These are phyloP conservation scores for Chelmon rostratus DNA, from an alignment of 2,797 vertebrate genomes.

Conservation along the genomic window DNA sequence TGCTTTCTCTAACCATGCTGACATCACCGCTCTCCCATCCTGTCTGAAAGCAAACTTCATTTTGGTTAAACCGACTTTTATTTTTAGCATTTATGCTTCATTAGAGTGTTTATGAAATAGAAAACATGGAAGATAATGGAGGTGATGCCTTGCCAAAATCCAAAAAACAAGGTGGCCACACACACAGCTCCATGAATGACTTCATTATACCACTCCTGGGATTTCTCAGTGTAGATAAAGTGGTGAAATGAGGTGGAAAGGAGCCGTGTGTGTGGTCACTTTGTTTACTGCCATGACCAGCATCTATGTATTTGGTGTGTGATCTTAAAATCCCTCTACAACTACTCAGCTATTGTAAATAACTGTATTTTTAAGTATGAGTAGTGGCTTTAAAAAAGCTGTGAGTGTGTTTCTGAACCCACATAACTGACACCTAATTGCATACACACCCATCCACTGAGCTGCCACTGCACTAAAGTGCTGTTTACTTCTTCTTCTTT, in stretches of 20 bases:
- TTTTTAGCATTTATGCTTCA: background rate
- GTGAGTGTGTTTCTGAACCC: slow-evolving; percentile 1
- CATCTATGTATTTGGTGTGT: background rate
- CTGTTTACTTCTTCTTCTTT: slow-evolving; percentile 38
- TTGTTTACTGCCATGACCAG: slow-evolving; percentile 1
- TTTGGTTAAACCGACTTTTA: background rate
- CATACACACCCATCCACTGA: slow-evolving; percentile 15
- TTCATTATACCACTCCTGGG: background rate
- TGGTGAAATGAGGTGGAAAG: background rate
- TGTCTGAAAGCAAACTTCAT: slow-evolving; percentile 15
- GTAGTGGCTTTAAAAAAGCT: slow-evolving; percentile 3
- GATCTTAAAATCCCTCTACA: slow-evolving; percentile 1
- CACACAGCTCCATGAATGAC: background rate
- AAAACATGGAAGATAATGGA: slow-evolving; percentile 1
- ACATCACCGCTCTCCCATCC: slow-evolving; percentile 64
- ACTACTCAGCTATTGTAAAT: background rate
- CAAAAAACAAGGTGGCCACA: slow-evolving; percentile 7
- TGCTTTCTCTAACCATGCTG: slow-evolving; percentile 47
- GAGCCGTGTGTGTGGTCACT: background rate
- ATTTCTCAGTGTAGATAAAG: background rate
- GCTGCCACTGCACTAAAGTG: background rate
- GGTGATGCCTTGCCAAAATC: background rate
- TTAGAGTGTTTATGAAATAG: background rate
- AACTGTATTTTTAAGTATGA: background rate
- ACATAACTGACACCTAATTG: slow-evolving; percentile 13